phyloP scores from a whole-genome alignment of 2,113 vertebrate genomes.

The Boleophthalmus pectinirostris region DNA sequence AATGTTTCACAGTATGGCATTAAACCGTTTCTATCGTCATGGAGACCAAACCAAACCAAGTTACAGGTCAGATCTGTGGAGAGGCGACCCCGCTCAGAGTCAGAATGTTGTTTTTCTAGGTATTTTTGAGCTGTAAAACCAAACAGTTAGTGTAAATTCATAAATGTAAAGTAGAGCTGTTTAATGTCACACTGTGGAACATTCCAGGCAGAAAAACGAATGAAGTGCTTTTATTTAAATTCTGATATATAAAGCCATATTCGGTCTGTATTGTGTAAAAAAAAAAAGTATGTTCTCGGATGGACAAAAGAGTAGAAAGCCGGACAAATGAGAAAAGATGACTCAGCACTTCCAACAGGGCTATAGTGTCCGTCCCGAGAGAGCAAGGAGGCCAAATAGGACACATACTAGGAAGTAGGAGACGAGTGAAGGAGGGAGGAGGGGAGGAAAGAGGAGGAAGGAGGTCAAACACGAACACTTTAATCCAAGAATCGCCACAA shows the following conservation, averaged over 20 bases:
- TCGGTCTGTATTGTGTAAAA: not conserved
- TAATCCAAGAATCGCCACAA: conserved; percentile 52
- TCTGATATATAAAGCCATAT: not conserved
- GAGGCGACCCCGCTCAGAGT: too few species aligned
- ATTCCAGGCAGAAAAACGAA: too few species aligned
- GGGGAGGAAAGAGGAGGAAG: conserved; percentile 28
- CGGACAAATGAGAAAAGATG: conserved; percentile 33
- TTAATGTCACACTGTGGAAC: too few species aligned
- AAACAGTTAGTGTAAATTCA: too few species aligned
- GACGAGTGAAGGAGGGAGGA: conserved; percentile 10
- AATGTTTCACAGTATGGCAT: too few species aligned
- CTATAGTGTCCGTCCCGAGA: conserved; percentile 10
- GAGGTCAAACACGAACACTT: conserved; percentile 40
- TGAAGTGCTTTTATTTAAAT: too few species aligned
- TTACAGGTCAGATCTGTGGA: too few species aligned
- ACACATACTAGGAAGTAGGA: conserved; percentile 19
- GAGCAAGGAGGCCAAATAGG: conserved; percentile 34
- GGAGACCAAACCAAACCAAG: too few species aligned
- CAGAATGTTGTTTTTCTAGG: too few species aligned
- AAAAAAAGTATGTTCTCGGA: not conserved
- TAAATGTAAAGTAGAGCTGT: too few species aligned
- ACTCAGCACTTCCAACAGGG: not conserved
- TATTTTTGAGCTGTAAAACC: too few species aligned
- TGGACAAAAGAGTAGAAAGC: not conserved
- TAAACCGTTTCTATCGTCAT: too few species aligned